phyloP scores from a whole-genome alignment of 1,140 invertebrate species.

The Cherax quadricarinatus region DNA sequence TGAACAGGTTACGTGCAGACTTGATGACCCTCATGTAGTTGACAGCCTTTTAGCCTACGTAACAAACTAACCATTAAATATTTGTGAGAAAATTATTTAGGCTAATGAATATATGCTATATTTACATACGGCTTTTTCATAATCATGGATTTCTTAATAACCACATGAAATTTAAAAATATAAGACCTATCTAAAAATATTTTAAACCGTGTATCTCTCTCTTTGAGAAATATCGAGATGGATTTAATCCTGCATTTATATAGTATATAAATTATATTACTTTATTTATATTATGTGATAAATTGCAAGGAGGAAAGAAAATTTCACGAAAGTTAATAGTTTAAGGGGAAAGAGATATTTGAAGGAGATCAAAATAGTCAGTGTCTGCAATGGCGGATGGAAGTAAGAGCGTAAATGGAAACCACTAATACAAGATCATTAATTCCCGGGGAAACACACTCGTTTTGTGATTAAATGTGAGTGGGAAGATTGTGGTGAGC shows the following conservation, averaged over 20 bases:
- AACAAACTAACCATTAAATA: too few species aligned
- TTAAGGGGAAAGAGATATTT: not conserved
- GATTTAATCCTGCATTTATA: too few species aligned
- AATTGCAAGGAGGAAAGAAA: not conserved
- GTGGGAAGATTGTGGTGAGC: not conserved
- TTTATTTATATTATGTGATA: not conserved
- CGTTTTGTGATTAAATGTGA: constrained; percentile 33
- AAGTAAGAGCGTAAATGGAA: constrained; percentile 34
- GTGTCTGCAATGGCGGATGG: constrained; percentile 49
- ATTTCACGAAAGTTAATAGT: not conserved
- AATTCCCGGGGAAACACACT: not conserved
- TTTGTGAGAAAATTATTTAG: too few species aligned
- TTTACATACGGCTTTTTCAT: too few species aligned
- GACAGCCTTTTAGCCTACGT: too few species aligned
- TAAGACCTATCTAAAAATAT: not conserved
- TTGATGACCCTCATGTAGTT: too few species aligned
- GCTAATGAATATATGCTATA: too few species aligned
- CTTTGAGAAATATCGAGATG: not conserved
- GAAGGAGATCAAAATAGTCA: not conserved
- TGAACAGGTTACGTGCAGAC: too few species aligned
- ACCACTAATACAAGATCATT: not conserved
- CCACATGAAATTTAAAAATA: too few species aligned
- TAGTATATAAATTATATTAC: not conserved
- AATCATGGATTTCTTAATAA: too few species aligned
- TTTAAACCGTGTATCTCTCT: not conserved